Percentiles rank a stretch among this genome's conserved stretches.
These are phyloP conservation scores for Oostethus manadensis DNA, from an alignment of 2,113 vertebrate genomes.

Conservation along the genomic window DNA sequence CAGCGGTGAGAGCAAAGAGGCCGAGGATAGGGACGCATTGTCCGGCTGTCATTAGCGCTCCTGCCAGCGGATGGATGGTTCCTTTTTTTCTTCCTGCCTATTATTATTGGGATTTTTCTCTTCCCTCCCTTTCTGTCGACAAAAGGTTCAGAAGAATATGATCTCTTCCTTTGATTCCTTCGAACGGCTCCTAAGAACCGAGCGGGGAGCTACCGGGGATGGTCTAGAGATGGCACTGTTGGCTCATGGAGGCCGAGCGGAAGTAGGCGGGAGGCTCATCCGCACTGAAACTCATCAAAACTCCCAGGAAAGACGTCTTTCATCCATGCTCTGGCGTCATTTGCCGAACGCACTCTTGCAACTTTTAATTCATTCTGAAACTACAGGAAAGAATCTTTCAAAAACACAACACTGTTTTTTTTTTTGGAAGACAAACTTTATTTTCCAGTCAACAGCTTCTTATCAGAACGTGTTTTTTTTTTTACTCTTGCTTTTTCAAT, in stretches of 20 bases:
- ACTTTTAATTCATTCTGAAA: constrained; percentile 77
- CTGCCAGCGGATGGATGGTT: constrained; percentile 50
- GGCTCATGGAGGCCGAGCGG: constrained; percentile 55
- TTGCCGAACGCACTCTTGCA: constrained; percentile 74
- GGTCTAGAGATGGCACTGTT: constrained; percentile 78
- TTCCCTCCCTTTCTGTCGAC: constrained; percentile 42
- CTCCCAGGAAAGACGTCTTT: constrained; percentile 53
- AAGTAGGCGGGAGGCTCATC: constrained; percentile 35
- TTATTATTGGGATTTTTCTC: constrained; percentile 46
- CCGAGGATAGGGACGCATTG: constrained; percentile 54
- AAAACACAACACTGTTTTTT: constrained; percentile 66
- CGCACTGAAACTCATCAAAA: constrained; percentile 60
- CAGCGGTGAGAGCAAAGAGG: constrained; percentile 62
- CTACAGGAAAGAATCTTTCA: constrained; percentile 67
- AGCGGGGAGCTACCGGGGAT: constrained; percentile 14
- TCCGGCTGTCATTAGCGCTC: constrained; percentile 62
- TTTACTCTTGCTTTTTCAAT: background rate
- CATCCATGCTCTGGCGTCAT: constrained; percentile 72
- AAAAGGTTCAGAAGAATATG: constrained; percentile 64
- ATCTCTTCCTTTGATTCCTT: constrained; percentile 65
- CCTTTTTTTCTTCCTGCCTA: constrained; percentile 43
- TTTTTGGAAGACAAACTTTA: constrained; percentile 55
- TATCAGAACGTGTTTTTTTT: constrained; percentile 49
- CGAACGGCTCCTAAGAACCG: constrained; percentile 53
- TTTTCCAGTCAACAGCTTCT: constrained; percentile 67